Base-by-base conservation (phyloP, 2,113 vertebrate species). In the Chamaetylas fuelleborni region DNA sequence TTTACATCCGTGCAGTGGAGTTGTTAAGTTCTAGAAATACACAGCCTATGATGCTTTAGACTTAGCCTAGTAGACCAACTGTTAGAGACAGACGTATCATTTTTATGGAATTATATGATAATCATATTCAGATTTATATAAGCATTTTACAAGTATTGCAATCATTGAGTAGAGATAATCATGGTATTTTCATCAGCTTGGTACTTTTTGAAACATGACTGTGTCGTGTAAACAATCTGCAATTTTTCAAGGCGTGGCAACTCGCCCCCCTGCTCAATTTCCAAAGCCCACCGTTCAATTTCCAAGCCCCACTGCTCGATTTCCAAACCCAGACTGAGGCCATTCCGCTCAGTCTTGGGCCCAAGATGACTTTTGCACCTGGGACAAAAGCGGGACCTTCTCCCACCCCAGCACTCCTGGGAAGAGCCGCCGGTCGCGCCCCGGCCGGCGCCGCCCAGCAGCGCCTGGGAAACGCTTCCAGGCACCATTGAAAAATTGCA, bases 1-100 rank as follows among this genome's bases (percentile, higher is more conserved):
- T 98, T 99, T 99, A 98, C 98, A 98, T 98, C 98, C 97, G 99
- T 99, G 99, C 98, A 98, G 98, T 99, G 98, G 98, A 98, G 98
- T 99, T 98, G 98, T 98, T 99, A 97, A 98, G 98, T 99, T 98
- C 98, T 98, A 99, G 98, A 98, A 98, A 98, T 98, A 98, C 98
- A 98, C 98, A 98, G 98, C 97, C 98, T 98, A 98, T 98, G 97
- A 98, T 98, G 98, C 98, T 98, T 99, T 99, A 98, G 99, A 99
- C 98, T 98, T 99, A 99, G 98, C 97, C 96, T 97, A 98, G 98
- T 99, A 98, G 98, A 98, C 97, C 97, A 98, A 98, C 97, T 97
- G 98, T 98, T 99, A 98, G 98, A 99, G 97, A 98, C 97, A 98
- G 97, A 98, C 98, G 95, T 98, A 98, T 99, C 98, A 98, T 99